Percentiles rank a stretch among this genome's conserved stretches.
phyloP scores from a whole-genome alignment of 1,140 invertebrate genomes.

The Heterodera carotae region DNA sequence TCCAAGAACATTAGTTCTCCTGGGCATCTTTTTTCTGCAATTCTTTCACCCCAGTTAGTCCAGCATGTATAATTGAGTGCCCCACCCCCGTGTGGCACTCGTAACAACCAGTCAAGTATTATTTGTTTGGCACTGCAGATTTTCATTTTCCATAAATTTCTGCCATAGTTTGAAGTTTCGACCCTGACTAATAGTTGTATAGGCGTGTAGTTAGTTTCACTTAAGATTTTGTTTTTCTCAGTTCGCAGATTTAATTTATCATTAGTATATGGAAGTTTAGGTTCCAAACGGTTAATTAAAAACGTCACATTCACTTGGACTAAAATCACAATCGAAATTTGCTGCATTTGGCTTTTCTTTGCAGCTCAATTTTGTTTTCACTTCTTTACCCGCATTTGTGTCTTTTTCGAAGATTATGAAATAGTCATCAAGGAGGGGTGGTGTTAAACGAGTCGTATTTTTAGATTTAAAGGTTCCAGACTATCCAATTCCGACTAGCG shows the following conservation, averaged over 20 bases:
- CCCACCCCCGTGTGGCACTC: neutral
- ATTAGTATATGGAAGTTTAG: neutral
- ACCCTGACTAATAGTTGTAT: neutral
- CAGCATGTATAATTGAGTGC: too few relatives aligned
- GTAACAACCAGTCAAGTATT: neutral
- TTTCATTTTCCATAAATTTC: neutral
- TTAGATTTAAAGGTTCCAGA: too few relatives aligned
- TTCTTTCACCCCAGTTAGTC: too few relatives aligned
- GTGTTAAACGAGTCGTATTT: neutral
- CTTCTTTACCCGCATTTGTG: neutral
- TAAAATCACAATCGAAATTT: neutral
- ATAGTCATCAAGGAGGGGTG: neutral
- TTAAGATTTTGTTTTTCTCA: neutral
- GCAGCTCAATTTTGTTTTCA: neutral
- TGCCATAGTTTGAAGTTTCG: neutral
- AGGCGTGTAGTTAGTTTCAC: too few relatives aligned
- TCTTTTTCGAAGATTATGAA: neutral
- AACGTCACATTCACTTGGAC: neutral
- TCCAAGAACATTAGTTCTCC: too few relatives aligned
- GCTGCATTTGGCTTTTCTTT: neutral
- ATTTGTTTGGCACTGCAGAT: neutral
- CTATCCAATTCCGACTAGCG: too few relatives aligned
- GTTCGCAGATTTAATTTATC: neutral
- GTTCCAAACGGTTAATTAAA: neutral
- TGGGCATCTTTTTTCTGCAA: too few relatives aligned